A percentile compares a stretch with the other conserved stretches of the same genome.
Evolutionary conservation across 35 echinoderm and acorn worm species (phyloP).

Genomic region (Apostichopus japonicus): DNA sequence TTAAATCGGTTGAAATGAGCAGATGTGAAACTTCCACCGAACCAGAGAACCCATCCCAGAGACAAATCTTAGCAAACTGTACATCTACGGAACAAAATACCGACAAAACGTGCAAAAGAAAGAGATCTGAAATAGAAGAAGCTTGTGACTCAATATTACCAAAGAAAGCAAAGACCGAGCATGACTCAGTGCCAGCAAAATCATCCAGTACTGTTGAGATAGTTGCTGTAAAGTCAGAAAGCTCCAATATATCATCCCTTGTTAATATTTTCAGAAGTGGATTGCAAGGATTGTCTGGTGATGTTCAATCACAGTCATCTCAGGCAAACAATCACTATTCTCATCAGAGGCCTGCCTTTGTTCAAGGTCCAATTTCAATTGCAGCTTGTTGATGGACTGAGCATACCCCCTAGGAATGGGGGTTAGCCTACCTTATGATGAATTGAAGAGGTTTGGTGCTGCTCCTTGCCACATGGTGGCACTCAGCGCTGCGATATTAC

Average conservation of each 20-base stretch:
- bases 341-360: constrained; percentile 17
- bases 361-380: constrained; percentile 52
- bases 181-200: constrained; percentile 36
- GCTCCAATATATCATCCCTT: constrained; percentile 74
- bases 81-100: constrained; percentile 33
- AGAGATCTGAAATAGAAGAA: constrained; percentile 70
- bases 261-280: constrained; percentile 95
- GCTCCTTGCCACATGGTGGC: neutral
- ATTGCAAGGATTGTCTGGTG: constrained; percentile 89
- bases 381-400: constrained; percentile 32
- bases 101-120: constrained; percentile 59
- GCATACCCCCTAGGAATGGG: neutral
- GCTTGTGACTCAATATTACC: constrained; percentile 71
- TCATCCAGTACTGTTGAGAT: constrained; percentile 2
- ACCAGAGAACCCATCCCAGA: constrained; percentile 22
- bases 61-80: constrained; percentile 51
- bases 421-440: constrained; percentile 16
- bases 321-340: constrained; percentile 41
- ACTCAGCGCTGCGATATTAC: too few relatives aligned
- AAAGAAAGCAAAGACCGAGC: constrained; percentile 73
- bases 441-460: constrained; percentile 18
- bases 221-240: constrained; percentile 60
- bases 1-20: constrained; percentile 53
- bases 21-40: constrained; percentile 31
- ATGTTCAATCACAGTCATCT: constrained; percentile 50